These are phyloP conservation scores for Mormoops blainvillei DNA, from an alignment of 2,113 vertebrate species.

Conservation along the genomic window DNA sequence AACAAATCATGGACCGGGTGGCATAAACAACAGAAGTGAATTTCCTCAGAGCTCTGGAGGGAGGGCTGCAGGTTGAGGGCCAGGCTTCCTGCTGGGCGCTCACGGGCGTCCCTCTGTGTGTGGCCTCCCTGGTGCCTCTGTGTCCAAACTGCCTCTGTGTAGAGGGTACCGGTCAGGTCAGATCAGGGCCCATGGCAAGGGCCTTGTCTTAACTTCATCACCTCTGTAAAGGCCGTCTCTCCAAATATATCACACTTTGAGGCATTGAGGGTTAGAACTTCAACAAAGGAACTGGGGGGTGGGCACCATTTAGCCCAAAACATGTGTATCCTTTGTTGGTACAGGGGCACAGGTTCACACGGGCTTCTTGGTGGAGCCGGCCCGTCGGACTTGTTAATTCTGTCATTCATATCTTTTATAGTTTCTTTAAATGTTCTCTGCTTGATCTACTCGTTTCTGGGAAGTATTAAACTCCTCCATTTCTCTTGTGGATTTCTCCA, in stretches of 20 bases:
- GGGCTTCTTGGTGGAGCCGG: no score
- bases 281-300: background rate
- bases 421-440: background rate
- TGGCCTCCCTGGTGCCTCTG: background rate
- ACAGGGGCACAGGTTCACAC: rapidly evolving
- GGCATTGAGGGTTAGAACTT: background rate
- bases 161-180: rapidly evolving
- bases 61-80: background rate
- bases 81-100: no score
- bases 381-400: background rate
- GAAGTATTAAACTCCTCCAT: background rate
- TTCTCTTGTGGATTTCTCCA: background rate
- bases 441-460: background rate
- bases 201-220: background rate
- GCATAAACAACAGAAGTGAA: background rate
- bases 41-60: background rate
- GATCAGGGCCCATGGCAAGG: no score
- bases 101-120: background rate
- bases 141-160: background rate
- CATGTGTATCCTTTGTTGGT: background rate
- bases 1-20: background rate
- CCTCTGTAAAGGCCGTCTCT: background rate
- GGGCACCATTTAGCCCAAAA: background rate
- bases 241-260: no score
- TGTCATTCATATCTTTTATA: background rate